Evolutionary conservation across 2,888 invertebrate species (phyloP).

Genomic region (Trachelus stipa): DNA sequence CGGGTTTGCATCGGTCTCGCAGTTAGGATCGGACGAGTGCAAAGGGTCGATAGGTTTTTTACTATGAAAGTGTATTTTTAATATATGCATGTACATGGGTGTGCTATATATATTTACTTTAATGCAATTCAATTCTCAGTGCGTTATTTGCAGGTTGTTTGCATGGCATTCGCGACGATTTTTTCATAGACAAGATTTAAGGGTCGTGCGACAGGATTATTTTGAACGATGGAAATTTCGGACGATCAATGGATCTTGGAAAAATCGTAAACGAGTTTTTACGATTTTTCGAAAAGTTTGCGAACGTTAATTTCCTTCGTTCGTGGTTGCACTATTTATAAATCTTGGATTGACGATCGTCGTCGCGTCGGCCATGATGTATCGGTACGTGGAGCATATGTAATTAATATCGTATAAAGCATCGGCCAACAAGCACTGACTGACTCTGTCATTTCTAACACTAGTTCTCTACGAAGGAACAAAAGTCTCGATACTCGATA

Average conservation of each 20-base stretch:
- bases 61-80: not conserved
- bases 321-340: not conserved
- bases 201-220: not conserved
- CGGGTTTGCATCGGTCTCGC: not conserved
- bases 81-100: not conserved
- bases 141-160: not conserved
- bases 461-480: constrained; percentile 57
- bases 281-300: not conserved
- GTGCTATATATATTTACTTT: not conserved
- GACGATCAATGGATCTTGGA: not conserved
- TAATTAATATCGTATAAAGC: constrained; percentile 18
- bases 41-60: not conserved
- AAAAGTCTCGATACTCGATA: constrained; percentile 62
- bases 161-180: not conserved
- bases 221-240: not conserved
- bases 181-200: not conserved
- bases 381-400: not conserved
- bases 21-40: not conserved
- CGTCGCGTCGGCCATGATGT: not conserved
- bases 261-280: not conserved
- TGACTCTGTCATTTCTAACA: constrained; percentile 24
- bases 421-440: constrained; percentile 24
- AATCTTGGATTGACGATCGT: not conserved
- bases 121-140: not conserved
- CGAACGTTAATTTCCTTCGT: not conserved